Base-by-base conservation (phyloP, 2,113 vertebrate genomes). In the Peromyscus polionotus region DNA sequence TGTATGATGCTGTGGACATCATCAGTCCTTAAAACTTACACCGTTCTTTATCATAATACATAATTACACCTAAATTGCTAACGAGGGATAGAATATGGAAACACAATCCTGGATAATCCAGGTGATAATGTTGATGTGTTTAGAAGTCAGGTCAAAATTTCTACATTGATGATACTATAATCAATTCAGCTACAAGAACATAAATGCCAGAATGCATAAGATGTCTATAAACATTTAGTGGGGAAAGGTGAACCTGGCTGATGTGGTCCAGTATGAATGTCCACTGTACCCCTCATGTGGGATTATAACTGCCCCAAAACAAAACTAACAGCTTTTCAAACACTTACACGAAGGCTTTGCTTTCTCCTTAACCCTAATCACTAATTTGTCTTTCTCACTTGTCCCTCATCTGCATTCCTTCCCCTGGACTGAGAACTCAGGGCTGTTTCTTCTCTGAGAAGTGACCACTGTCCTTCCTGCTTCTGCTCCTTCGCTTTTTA, bases 71-170 rank as follows among this genome's bases (percentile, higher is more conserved):
- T 24, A 89, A 61, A 91, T 89, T 20, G 42, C 22, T 81, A 7
- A 92, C 59, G n/a, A 94, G 68, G 20, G 17, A 87, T 67, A 95
- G 61, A 68, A 96, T 70, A 70, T 3, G 19, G 16, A 63, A 96
- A 59, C 79, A n/a, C 4, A 72, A 61, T 33, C 5, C 4, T 70
- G 94, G 9, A 63, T 42, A 92, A 1, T 83, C 3, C 63, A 83
- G 36, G 22, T 68, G 57, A 76, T 63, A 75, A 90, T 9, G 9
- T 48, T 76, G 76, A 94, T 42, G 81, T n/a, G 86, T 28, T 77
- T 63, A 95, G 61, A 86, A 89, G 8, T 90, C 10, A 72, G 89
- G n/a, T 36, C 61, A 54, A 70, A 26, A 75, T 89, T 81, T 72
- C n/a, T 83, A 61, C 17, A 83, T 10, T 48, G 16, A 63, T 63